Base-by-base conservation (phyloP, 2,888 invertebrate species). In the Melipona beecheii region DNA sequence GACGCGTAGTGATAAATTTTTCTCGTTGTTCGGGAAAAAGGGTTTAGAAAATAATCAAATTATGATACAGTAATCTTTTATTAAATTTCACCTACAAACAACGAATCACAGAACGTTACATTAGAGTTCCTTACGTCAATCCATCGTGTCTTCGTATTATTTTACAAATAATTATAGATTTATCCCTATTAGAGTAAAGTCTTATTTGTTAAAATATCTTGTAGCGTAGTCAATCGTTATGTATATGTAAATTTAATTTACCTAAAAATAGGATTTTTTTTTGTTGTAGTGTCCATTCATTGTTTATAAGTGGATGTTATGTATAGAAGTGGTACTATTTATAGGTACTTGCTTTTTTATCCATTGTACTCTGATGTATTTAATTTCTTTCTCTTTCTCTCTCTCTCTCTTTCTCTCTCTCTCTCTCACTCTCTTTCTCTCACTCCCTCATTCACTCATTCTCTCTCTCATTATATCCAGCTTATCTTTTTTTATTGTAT, bases 101-200 rank as follows among this genome's bases (percentile, higher is more conserved):
- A 94, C 94, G 94, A 94, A 94, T 94, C 94, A 94, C 94, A 94
- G 94, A 94, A 94, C 94, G 94, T 94, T 94, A 94, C 94, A 94
- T 94, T 94, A 94, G 93, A 94, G 93, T 94, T 94, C 92, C 93
- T 94, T 94, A 93, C 92, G 92, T 93, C 93, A 93, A 93, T 93
- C 92, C 93, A 93, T 93, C 92, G 90, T 93, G 93, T 92, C 84
- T 92, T 93, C 92, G 91, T 93, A 93, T 82, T 93, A 93, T 93
- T 94, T 94, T 94, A 94, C 94, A 94, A 94, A 93, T 93, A 93
- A 92, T 93, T 91, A 92, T 93, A 92, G 92, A 93, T 93, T 92
- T 93, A 93, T 93, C 91, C 92, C 92, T 94, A 93, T 93, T 93
- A 93, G 93, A 93, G 92, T 93, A 93, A 92, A 93, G 92, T 94